Conservation (phyloP, 2,113 vertebrate species). For the Nycticorax nycticorax region DNA sequence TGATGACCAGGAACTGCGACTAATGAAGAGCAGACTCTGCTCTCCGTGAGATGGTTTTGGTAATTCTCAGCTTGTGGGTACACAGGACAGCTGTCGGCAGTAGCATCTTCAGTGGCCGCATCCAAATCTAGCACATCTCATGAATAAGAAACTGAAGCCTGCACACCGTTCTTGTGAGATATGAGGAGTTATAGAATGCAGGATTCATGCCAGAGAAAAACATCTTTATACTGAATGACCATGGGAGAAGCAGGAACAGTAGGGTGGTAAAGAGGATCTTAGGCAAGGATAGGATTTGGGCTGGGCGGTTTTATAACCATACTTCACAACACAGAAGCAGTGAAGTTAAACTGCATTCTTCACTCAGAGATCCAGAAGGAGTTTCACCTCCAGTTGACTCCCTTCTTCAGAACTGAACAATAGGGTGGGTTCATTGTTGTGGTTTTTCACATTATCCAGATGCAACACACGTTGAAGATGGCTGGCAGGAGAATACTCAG, state of each 20-base stretch:
- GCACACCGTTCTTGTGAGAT: background rate
- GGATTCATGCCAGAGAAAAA: background rate
- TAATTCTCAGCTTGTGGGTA: background rate
- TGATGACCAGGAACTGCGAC: background rate
- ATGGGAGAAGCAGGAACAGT: background rate
- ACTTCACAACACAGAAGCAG: background rate
- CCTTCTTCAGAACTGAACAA: background rate
- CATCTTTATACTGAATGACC: background rate
- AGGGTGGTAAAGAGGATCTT: background rate
- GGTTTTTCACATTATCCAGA: constrained; percentile 1
- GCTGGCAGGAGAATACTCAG: background rate
- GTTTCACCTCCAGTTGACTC: background rate
- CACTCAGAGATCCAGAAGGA: background rate
- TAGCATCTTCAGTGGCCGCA: background rate
- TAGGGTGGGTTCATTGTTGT: background rate
- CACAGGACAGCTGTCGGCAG: background rate
- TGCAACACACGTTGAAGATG: background rate
- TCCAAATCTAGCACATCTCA: background rate
- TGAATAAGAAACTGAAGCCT: background rate
- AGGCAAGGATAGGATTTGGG: background rate
- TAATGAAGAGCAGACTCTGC: background rate
- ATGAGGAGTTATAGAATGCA: background rate
- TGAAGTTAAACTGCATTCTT: background rate
- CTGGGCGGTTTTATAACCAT: background rate
- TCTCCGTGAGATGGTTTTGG: background rate